These are phyloP conservation scores for Miltochrista miniata DNA, from an alignment of 2,888 invertebrate species.

Conservation along the genomic window DNA sequence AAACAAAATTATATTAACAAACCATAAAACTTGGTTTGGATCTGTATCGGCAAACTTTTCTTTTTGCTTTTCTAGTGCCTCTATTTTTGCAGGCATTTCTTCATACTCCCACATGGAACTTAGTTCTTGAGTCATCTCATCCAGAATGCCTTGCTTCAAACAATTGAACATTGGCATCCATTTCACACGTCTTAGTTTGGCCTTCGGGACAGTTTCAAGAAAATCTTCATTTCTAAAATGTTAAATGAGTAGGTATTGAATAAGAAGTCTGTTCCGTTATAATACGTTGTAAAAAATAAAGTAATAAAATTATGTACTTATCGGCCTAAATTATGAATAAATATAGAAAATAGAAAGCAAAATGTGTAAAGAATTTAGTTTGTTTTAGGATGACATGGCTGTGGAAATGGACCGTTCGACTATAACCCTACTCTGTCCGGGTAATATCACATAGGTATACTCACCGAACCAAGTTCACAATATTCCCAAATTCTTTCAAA, in stretches of 20 bases:
- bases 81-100: conserved; percentile 68
- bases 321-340: too few species aligned
- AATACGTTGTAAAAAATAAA: conserved; percentile 8
- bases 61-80: conserved; percentile 66
- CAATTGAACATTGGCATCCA: conserved; percentile 76
- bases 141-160: conserved; percentile 67
- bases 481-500: conserved; percentile 71
- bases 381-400: too few species aligned
- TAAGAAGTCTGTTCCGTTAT: background rate
- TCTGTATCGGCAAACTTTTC: conserved; percentile 63
- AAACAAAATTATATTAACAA: too few species aligned
- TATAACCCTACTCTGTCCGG: too few species aligned
- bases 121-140: conserved; percentile 72
- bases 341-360: too few species aligned
- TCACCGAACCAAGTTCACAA: conserved; percentile 69
- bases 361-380: too few species aligned
- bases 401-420: too few species aligned
- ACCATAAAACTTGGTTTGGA: conserved; percentile 54
- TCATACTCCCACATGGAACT: conserved; percentile 76
- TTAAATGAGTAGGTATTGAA: background rate
- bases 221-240: conserved; percentile 73
- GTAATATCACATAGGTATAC: background rate
- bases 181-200: conserved; percentile 67
- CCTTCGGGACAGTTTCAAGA: conserved; percentile 69
- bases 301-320: too few species aligned